Percentiles rank a stretch among this genome's conserved stretches.
Conservation (phyloP, 1,140 invertebrate species). For the Nixonia krombeini region DNA sequence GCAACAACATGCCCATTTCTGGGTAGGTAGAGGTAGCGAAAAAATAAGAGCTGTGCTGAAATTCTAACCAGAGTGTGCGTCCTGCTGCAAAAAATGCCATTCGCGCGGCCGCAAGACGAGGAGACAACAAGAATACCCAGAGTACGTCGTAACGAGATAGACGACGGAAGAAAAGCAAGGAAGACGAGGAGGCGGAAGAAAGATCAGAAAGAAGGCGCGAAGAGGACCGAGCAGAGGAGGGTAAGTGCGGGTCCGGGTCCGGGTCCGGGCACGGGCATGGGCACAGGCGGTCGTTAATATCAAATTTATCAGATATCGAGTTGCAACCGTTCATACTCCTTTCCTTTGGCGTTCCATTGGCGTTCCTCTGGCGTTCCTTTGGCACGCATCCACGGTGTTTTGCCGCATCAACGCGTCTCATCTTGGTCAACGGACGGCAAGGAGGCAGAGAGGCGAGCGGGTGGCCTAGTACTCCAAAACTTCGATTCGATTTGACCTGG, state of each 20-base stretch:
- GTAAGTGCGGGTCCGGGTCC: constrained; percentile 5
- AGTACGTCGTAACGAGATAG: constrained; percentile 11
- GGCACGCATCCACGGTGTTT: constrained; percentile 10
- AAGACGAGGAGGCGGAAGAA: constrained; percentile 13
- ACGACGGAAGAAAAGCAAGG: constrained; percentile 21
- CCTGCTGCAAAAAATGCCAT: constrained; percentile 43
- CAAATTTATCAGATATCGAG: constrained; percentile 66
- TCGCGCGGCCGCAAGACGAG: constrained; percentile 11
- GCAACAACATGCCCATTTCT: neutral
- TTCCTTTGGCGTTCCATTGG: no score
- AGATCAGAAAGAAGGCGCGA: constrained; percentile 6
- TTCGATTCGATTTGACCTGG: constrained; percentile 49
- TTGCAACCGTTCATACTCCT: constrained; percentile 51
- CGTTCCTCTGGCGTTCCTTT: no score
- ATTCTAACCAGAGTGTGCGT: constrained; percentile 59
- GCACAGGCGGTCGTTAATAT: constrained; percentile 62
- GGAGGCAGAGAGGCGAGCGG: constrained; percentile 19
- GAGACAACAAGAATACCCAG: neutral
- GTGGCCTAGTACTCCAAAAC: constrained; percentile 27
- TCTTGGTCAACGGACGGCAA: constrained; percentile 40
- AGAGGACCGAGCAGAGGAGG: constrained; percentile 10
- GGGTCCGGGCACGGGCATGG: constrained; percentile 33
- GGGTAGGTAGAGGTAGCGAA: no score
- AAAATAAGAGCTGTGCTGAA: constrained; percentile 49
- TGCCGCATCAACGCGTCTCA: constrained; percentile 13